A percentile compares a stretch with the other conserved stretches of the same genome.
Conservation (phyloP, 2,113 vertebrate genomes). For the Eretmochelys imbricata region DNA sequence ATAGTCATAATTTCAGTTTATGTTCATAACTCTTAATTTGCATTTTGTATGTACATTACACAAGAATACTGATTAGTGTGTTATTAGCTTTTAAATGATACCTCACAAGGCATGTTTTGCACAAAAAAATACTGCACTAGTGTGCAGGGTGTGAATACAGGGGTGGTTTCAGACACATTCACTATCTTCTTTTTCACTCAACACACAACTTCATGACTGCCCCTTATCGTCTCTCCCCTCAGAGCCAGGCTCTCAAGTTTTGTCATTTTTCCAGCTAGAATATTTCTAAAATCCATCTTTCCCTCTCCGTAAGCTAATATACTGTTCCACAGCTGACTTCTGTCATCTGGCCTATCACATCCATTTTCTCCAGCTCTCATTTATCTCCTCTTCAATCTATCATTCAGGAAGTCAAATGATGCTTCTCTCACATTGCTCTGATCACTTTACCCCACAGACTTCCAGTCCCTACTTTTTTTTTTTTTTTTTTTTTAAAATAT, state of each 20-base stretch:
- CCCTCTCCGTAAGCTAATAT: accelerated
- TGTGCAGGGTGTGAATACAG: neutral
- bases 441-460: accelerated
- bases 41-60: neutral
- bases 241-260: neutral
- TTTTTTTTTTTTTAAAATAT: neutral
- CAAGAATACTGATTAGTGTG: neutral
- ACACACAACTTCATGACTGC: neutral
- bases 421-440: accelerated
- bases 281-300: neutral
- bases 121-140: neutral
- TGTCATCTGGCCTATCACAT: neutral
- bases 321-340: accelerated
- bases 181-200: neutral
- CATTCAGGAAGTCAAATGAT: accelerated
- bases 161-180: neutral
- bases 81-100: neutral
- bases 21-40: neutral
- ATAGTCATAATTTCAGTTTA: neutral
- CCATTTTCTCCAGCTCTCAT: neutral
- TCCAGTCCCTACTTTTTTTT: neutral
- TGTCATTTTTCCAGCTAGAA: neutral
- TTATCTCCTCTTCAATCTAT: neutral
- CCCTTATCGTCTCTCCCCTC: neutral
- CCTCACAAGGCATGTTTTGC: neutral